Evolutionary conservation across 2,113 vertebrate species (phyloP).

Genomic region (Crocuta crocuta): DNA sequence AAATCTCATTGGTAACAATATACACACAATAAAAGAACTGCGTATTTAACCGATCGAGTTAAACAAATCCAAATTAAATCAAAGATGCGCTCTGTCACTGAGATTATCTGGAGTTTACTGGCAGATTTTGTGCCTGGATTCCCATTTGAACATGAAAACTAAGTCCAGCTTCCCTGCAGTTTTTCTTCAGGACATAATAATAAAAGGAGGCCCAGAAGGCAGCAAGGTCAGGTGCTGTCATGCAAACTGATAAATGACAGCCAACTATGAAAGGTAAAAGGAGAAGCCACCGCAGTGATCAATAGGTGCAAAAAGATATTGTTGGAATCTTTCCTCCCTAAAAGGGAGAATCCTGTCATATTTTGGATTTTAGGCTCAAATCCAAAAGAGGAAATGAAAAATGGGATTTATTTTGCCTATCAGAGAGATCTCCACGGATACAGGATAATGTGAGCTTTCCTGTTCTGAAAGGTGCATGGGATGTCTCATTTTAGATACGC

Average conservation of each 20-base stretch:
- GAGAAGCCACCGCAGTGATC: neutral
- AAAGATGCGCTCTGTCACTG: neutral
- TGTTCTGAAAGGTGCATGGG: neutral
- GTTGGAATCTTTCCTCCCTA: neutral
- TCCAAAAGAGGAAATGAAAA: slow-evolving; percentile 1
- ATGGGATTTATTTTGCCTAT: neutral
- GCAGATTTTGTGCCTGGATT: neutral
- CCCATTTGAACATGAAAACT: slow-evolving; percentile 3
- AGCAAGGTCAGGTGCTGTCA: neutral
- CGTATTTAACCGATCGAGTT: neutral
- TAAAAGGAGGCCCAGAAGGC: neutral
- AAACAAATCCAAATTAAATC: neutral
- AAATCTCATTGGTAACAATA: neutral
- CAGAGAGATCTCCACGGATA: neutral
- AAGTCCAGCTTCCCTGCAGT: neutral
- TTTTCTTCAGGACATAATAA: neutral
- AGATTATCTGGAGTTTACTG: neutral
- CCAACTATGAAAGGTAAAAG: neutral
- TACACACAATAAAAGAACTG: neutral
- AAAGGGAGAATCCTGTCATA: neutral
- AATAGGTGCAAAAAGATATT: neutral
- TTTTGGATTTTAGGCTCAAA: neutral
- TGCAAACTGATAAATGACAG: neutral
- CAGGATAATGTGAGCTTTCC: neutral
- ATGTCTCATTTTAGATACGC: neutral